Base-by-base conservation (phyloP, 2,888 invertebrate species). In the Plagodis pulveraria region DNA sequence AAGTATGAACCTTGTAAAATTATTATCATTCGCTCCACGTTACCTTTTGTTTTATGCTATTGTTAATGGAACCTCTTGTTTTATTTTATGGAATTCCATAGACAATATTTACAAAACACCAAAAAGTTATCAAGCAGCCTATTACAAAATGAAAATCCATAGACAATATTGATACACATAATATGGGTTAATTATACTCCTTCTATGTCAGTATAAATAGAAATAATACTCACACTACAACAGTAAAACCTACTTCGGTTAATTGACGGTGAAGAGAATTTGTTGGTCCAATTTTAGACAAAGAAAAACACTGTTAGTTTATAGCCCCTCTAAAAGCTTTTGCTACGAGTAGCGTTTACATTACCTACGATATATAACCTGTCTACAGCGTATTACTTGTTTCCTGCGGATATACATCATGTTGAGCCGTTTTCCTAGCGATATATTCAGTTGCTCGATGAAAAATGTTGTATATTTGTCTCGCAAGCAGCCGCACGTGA, bases 391-490 rank as follows among this genome's bases (percentile, higher is more conserved):
- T 80, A 80, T 81, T 78, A 81, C 80, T 80, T 77, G 78, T 80
- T 86, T 85, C 82, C 83, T 77, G 71, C 67, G 74, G 77, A 67
- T 77, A 86, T 83, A 83, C 76, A 76, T 87, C 83, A 83, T 80
- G 80, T 78, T 76, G 78, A 75, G 77, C 77, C 77, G 71, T 83
- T 84, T 86, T 81, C 77, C 73, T 71, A 71, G 66, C 80, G 74
- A 83, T 86, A 83, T 85, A 76, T 82, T 76, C 70, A 76, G 76
- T 69, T 71, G 78, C 72, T 70, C 46, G 66, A 70, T 76, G 78
- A 83, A 83, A 80, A 81, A 84, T 81, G 67, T 72, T 71, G 67
- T 67, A 67, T 76, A 77, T 81, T 81, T 77, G 72, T 77, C 74
- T 75, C 52, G 49, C 45, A 58, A 57, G 58, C 59, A 50, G 56